A percentile compares a stretch with the other conserved stretches of the same genome.
Evolutionary conservation across 2,113 vertebrate genomes (phyloP).

Genomic region (Erinaceus europaeus): DNA sequence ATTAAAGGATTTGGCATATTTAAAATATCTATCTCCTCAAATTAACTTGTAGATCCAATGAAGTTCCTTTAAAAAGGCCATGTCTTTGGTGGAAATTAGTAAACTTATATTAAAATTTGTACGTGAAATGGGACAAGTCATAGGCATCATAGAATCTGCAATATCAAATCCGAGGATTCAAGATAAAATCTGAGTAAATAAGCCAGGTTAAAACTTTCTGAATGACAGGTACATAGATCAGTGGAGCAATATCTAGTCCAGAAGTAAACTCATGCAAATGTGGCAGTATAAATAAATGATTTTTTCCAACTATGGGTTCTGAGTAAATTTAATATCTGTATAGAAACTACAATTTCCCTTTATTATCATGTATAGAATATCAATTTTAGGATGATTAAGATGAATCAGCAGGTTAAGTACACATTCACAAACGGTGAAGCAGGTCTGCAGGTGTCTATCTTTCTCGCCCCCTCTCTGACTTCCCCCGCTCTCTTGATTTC

Average conservation of each 20-base stretch:
- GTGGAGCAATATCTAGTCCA: neutral
- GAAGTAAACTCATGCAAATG: neutral
- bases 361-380: slow-evolving; percentile 8
- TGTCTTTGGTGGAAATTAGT: neutral
- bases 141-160: neutral
- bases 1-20: no score
- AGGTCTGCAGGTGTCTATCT: no score
- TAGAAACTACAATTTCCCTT: neutral
- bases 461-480: no score
- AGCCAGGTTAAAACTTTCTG: neutral
- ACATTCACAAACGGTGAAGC: no score
- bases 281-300: neutral
- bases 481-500: no score
- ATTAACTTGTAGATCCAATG: neutral
- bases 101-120: neutral
- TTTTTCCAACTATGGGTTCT: neutral
- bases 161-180: neutral
- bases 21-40: no score
- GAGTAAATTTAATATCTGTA: neutral
- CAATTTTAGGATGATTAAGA: neutral
- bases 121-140: neutral
- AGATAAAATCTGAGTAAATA: slow-evolving; percentile 12
- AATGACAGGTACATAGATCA: neutral
- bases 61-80: neutral
- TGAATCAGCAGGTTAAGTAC: no score